phyloP scores from a whole-genome alignment of 2,113 vertebrate species.

The Colinus virginianus region DNA sequence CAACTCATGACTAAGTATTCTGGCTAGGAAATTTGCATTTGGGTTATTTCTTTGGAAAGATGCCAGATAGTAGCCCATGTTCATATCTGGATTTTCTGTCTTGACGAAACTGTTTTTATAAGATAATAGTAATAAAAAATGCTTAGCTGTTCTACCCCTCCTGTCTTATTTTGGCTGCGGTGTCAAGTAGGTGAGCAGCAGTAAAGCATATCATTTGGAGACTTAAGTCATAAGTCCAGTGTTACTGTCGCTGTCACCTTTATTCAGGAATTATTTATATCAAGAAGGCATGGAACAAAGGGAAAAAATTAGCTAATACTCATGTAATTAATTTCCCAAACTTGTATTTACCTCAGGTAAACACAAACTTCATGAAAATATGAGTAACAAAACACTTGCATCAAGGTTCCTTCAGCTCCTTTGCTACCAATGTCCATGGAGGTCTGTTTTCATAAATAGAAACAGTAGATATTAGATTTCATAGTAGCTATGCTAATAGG shows the following conservation, averaged over 20 bases:
- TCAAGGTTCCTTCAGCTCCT: slow-evolving; percentile 67
- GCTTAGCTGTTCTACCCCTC: neutral
- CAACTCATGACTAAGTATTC: neutral
- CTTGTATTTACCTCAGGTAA: slow-evolving; percentile 72
- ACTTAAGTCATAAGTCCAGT: neutral
- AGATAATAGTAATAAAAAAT: neutral
- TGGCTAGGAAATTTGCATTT: neutral
- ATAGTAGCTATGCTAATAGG: slow-evolving; percentile 66
- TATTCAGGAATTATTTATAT: neutral
- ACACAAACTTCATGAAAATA: slow-evolving; percentile 71
- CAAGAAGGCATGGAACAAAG: slow-evolving; percentile 9
- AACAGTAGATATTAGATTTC: slow-evolving; percentile 67
- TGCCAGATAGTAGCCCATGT: neutral
- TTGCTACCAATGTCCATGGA: slow-evolving; percentile 63
- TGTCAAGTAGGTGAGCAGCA: neutral
- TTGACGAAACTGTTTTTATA: neutral
- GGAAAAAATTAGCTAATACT: slow-evolving; percentile 32
- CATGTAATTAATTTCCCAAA: slow-evolving; percentile 64
- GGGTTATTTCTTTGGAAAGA: neutral
- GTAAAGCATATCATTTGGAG: neutral
- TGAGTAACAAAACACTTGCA: slow-evolving; percentile 71
- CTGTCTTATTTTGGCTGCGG: neutral
- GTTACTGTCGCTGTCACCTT: neutral
- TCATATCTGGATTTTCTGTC: neutral
- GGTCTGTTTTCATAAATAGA: slow-evolving; percentile 69